Percentiles rank a stretch among this genome's conserved stretches.
Conservation (phyloP, 2,113 vertebrate species). For the Nothocercus nigrocapillus region DNA sequence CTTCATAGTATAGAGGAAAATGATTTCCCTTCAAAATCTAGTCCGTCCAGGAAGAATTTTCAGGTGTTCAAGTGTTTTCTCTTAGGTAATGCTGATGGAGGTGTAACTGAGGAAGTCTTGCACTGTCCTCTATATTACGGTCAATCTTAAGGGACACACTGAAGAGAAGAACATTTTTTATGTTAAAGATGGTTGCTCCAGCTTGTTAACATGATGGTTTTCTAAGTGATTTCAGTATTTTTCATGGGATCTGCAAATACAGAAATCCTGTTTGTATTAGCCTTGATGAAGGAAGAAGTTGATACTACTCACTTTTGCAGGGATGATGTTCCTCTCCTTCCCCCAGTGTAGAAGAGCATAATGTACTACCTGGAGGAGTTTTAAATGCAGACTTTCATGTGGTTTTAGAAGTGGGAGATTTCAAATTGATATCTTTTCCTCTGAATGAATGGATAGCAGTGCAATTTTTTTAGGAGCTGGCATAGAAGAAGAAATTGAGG, state of each 20-base stretch:
- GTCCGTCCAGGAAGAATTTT: neutral
- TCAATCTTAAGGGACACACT: neutral
- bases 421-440: neutral
- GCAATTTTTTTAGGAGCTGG: neutral
- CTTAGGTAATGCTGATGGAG: neutral
- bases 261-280: neutral
- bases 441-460: neutral
- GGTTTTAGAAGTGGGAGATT: constrained; percentile 1
- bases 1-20: neutral
- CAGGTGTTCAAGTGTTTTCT: neutral
- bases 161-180: neutral
- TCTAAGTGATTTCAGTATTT: neutral
- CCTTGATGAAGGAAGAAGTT: neutral
- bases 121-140: neutral
- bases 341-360: neutral
- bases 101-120: neutral
- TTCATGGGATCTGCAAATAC: neutral
- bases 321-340: neutral
- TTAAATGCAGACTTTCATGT: neutral
- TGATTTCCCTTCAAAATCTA: neutral
- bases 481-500: constrained; percentile 14
- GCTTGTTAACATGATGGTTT: neutral
- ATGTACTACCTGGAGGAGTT: neutral
- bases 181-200: neutral
- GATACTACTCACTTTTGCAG: neutral